Evolutionary conservation across 1,140 invertebrate species (phyloP).

Genomic region (Brachionus rubens): DNA sequence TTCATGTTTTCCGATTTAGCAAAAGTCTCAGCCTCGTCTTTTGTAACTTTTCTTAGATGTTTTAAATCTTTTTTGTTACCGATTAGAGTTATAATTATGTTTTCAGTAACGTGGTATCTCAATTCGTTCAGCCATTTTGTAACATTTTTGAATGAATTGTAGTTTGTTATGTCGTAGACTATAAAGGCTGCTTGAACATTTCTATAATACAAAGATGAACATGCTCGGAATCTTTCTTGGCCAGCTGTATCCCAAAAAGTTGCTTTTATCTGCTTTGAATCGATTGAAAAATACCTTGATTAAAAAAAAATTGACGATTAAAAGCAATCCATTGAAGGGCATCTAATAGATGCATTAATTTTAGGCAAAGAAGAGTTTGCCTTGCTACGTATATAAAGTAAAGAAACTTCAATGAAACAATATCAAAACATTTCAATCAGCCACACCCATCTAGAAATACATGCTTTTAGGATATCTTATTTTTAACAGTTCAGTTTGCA

Average conservation of each 20-base stretch:
- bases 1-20: no score
- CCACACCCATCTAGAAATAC: no score
- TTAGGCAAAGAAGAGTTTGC: no score
- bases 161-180: slow-evolving; percentile 84
- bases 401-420: no score
- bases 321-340: background rate
- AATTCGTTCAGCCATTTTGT: slow-evolving; percentile 99
- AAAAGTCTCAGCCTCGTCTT: slow-evolving; percentile 31
- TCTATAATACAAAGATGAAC: slow-evolving; percentile 57
- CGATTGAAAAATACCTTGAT: slow-evolving; percentile 59
- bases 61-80: slow-evolving; percentile 62
- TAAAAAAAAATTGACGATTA: background rate
- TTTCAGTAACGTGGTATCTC: slow-evolving; percentile 91
- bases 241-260: slow-evolving; percentile 94
- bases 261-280: slow-evolving; percentile 70
- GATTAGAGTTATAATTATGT: slow-evolving; percentile 96
- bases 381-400: no score
- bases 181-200: slow-evolving; percentile 85
- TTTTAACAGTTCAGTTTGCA: no score
- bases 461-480: no score
- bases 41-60: background rate
- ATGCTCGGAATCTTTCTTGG: slow-evolving; percentile 87
- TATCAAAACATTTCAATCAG: no score
- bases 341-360: no score
- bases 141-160: slow-evolving; percentile 96